Evolutionary conservation across 2,797 vertebrate genomes (phyloP).

Genomic region (Pipistrellus kuhlii): DNA sequence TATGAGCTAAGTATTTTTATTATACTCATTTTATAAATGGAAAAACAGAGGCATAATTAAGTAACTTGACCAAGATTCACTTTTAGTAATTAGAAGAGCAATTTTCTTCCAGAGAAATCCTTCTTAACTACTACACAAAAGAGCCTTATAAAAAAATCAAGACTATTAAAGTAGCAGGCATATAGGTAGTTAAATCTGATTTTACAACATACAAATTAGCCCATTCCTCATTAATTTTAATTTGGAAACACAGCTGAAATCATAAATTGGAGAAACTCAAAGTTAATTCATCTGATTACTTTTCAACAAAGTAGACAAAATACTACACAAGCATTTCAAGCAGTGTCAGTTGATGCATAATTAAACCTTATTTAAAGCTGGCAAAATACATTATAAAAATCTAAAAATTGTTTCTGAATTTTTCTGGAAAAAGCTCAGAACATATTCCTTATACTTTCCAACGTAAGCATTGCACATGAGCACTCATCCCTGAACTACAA

Average conservation of each 20-base stretch:
- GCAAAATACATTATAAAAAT: not conserved
- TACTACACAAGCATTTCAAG: not conserved
- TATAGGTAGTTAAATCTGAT: slow-evolving; percentile 7
- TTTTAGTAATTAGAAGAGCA: not conserved
- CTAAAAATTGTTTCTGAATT: not conserved
- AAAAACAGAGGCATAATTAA: not conserved
- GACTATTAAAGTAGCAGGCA: not conserved
- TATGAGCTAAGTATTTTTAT: not conserved
- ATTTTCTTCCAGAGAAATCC: not conserved
- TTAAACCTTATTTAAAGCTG: not conserved
- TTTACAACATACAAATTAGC: not conserved
- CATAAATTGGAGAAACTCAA: not conserved
- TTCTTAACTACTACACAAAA: not conserved
- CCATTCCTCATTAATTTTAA: slow-evolving; percentile 56
- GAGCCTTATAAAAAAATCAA: not conserved
- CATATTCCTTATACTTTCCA: not conserved
- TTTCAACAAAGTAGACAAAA: slow-evolving; percentile 7
- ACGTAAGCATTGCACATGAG: not conserved
- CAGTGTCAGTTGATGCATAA: not conserved
- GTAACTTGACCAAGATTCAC: not conserved
- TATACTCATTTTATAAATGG: not conserved
- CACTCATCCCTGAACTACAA: not conserved
- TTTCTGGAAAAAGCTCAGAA: not conserved
- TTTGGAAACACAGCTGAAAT: slow-evolving; percentile 44
- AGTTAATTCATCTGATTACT: not conserved